These are phyloP conservation scores for Alces alces DNA, from an alignment of 2,113 vertebrate genomes.

Conservation along the genomic window DNA sequence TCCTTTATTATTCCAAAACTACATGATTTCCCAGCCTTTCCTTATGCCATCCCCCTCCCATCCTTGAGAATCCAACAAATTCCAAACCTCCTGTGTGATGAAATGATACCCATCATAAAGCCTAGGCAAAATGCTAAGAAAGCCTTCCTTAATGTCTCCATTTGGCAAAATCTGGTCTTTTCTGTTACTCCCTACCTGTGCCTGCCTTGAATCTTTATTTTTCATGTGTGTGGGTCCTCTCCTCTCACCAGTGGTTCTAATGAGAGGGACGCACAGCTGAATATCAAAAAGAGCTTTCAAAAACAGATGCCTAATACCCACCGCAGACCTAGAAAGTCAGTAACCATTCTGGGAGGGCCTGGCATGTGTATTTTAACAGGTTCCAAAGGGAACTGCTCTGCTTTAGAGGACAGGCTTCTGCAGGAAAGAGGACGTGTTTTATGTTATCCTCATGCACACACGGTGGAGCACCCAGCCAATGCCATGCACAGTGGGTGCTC, in stretches of 20 bases:
- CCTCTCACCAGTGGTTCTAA: background rate
- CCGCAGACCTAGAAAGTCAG: background rate
- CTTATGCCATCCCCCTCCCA: rapidly evolving
- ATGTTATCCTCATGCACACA: background rate
- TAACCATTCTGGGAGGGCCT: background rate
- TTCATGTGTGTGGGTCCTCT: background rate
- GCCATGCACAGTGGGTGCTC: background rate
- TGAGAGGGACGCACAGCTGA: background rate
- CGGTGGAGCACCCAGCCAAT: background rate
- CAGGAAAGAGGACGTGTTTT: background rate
- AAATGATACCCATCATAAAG: background rate
- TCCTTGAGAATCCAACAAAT: background rate
- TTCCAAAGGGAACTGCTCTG: background rate
- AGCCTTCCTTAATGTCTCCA: background rate
- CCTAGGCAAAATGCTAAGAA: background rate
- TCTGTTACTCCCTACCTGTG: background rate
- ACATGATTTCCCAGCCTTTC: background rate
- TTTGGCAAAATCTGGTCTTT: background rate
- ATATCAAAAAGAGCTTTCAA: background rate
- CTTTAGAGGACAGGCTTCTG: background rate
- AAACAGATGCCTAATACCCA: background rate
- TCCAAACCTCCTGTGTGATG: background rate
- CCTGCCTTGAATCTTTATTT: background rate
- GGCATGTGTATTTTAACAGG: background rate
- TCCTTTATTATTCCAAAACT: background rate